These are phyloP conservation scores for Arothron firmamentum DNA, from an alignment of 2,113 vertebrate species.

Conservation along the genomic window DNA sequence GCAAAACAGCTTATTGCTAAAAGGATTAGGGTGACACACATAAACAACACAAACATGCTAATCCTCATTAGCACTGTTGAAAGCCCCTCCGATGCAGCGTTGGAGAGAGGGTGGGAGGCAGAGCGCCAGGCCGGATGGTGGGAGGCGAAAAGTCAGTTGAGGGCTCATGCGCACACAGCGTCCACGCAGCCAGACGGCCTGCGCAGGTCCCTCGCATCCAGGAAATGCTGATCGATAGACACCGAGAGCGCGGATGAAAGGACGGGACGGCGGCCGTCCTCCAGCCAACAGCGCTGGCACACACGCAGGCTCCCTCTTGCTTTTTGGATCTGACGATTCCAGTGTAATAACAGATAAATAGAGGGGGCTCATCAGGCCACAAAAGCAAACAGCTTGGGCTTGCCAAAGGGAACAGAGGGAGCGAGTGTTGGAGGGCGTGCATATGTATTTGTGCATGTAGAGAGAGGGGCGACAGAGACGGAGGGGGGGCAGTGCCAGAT, in stretches of 20 bases:
- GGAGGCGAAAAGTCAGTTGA: slow-evolving; percentile 38
- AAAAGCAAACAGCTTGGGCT: slow-evolving; percentile 76
- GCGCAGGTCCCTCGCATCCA: slow-evolving; percentile 17
- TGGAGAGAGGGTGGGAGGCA: slow-evolving; percentile 25
- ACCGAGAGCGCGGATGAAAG: slow-evolving; percentile 30
- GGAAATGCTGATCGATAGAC: slow-evolving; percentile 45
- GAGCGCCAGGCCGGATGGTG: slow-evolving; percentile 37
- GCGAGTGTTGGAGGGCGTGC: slow-evolving; percentile 57
- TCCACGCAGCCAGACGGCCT: slow-evolving; percentile 15
- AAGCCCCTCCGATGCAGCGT: slow-evolving; percentile 65
- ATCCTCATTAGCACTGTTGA: slow-evolving; percentile 77
- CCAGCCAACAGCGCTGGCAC: slow-evolving; percentile 62
- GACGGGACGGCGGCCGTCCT: slow-evolving; percentile 25
- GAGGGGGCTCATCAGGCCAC: slow-evolving; percentile 70
- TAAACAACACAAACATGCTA: slow-evolving; percentile 79
- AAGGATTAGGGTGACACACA: slow-evolving; percentile 76
- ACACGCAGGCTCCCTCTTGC: slow-evolving; percentile 58
- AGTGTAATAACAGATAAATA: slow-evolving; percentile 79
- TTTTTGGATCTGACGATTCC: slow-evolving; percentile 74
- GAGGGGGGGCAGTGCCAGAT: slow-evolving; percentile 70
- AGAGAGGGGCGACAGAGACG: slow-evolving; percentile 49
- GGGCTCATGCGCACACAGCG: slow-evolving; percentile 36
- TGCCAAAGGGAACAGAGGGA: slow-evolving; percentile 74
- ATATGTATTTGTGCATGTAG: slow-evolving; percentile 60
- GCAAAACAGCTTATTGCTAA: slow-evolving; percentile 73